Evolutionary conservation across 2,797 vertebrate genomes (phyloP), one percentile per base, ranked within the genome.

Genomic region (Pipistrellus pipistrellus): DNA sequence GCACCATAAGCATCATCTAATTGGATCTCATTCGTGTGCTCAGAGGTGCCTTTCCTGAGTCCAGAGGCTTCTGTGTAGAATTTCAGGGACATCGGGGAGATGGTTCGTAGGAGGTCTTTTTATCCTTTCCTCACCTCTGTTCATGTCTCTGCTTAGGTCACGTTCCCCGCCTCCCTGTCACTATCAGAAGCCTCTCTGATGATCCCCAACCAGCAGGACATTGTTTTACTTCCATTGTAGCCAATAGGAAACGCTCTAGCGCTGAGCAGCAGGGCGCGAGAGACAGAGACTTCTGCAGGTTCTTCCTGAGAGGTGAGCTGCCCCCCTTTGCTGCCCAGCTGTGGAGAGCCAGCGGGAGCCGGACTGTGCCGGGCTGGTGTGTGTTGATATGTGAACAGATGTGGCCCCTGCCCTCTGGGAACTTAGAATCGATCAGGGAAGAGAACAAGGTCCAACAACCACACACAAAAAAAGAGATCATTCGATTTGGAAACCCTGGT

Each of bases 341-440:
- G 23, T 14, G 13, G 81, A 51, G 12, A 35, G 1, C 4, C 30
- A 38, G 0, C 4, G 0, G 0, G 46, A 27, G 14, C 55, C 1
- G 30, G 30, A 4, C 72, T 12, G 25, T 14, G 30, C 12, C 9
- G 3, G 21, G 8, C 75, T 20, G 48, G 64, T 0, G 2, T 30
- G 14, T 38, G 27, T 4, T 1, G 0, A 6, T 20, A 35, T 6
- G 2, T 14, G 23, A 72, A 4, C 4, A 4, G 3, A n/a, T 3
- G 1, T 1, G 13, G 38, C 41, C 30, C 17, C 51, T 25, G 41
- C 35, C 86, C 69, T 82, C 48, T 1, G 0, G 55, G 23, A 41
- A 57, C 72, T 35, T 27, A 38, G 46, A 17, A 21, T 53, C 55
- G 4, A 6, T 20, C 1, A 1, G n/a, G 25, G 5, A 64, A 57